A percentile compares a stretch with the other conserved stretches of the same genome.
phyloP scores from a whole-genome alignment of 2,797 vertebrate species.

The Vipera latastei region DNA sequence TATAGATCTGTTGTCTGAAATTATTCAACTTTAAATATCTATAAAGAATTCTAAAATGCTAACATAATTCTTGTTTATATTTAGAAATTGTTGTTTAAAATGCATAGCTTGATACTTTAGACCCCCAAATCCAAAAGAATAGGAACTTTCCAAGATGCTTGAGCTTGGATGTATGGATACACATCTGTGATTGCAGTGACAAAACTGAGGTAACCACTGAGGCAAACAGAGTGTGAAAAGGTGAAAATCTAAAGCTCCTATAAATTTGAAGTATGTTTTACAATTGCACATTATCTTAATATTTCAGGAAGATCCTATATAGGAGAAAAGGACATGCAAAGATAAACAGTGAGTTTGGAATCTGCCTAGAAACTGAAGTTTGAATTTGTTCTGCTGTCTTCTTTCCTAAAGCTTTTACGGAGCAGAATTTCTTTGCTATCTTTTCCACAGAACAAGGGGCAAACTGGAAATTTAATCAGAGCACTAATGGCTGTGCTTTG shows the following conservation, averaged over 20 bases:
- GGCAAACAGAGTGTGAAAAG: not conserved
- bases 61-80: not conserved
- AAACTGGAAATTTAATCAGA: not conserved
- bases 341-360: constrained; percentile 4
- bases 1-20: not conserved
- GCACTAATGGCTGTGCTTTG: not conserved
- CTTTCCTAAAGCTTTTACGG: not conserved
- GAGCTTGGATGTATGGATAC: not conserved
- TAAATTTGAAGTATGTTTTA: not conserved
- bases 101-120: not conserved
- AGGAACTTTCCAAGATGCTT: not conserved
- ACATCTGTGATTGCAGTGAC: not conserved
- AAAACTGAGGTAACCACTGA: not conserved
- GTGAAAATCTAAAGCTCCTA: not conserved
- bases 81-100: not conserved
- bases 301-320: not conserved
- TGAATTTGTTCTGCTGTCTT: not conserved
- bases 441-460: not conserved
- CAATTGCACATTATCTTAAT: constrained; percentile 1
- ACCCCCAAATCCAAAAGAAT: not conserved
- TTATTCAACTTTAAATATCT: not conserved
- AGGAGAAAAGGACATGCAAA: not conserved
- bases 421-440: not conserved
- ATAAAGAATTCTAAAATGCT: not conserved
- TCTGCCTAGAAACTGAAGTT: not conserved